A percentile compares a stretch with the other conserved stretches of the same genome.
These are phyloP conservation scores for Lophura nycthemera DNA, from an alignment of 2,113 vertebrate species.

Conservation along the genomic window DNA sequence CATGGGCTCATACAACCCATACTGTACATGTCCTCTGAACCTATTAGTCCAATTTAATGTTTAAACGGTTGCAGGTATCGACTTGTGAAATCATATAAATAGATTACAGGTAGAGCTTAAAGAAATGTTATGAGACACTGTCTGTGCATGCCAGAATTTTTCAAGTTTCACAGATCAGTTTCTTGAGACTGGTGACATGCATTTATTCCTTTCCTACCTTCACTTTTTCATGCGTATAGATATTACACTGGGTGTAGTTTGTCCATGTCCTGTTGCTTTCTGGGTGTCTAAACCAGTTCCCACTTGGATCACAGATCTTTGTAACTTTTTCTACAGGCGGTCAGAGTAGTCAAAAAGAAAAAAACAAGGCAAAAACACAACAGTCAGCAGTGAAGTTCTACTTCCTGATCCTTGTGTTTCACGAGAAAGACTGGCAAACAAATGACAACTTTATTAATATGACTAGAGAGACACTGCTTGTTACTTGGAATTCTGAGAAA, in stretches of 20 bases:
- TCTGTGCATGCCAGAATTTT: not conserved
- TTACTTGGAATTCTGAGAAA: constrained; percentile 53
- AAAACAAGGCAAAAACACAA: not conserved
- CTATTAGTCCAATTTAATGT: not conserved
- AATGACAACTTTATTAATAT: constrained; percentile 41
- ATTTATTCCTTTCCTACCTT: constrained; percentile 78
- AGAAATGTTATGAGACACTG: not conserved
- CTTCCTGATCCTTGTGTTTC: not conserved
- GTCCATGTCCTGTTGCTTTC: constrained; percentile 95
- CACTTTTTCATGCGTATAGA: constrained; percentile 84
- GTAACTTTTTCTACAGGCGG: constrained; percentile 87
- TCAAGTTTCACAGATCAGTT: not conserved
- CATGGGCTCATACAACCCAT: not conserved
- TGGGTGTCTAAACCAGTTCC: constrained; percentile 94
- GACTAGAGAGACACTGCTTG: constrained; percentile 8
- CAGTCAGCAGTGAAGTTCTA: constrained; percentile 17
- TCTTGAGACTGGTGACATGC: not conserved
- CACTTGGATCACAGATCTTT: constrained; percentile 90
- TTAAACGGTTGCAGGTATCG: not conserved
- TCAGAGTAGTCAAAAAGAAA: not conserved
- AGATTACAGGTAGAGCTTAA: not conserved
- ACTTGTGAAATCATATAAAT: not conserved
- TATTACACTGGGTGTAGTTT: constrained; percentile 92
- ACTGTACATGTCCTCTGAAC: not conserved
- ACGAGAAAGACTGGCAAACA: not conserved